Evolutionary conservation across 2,113 vertebrate species (phyloP), one percentile per base, ranked within the genome.

Genomic region (Rallus limicola): DNA sequence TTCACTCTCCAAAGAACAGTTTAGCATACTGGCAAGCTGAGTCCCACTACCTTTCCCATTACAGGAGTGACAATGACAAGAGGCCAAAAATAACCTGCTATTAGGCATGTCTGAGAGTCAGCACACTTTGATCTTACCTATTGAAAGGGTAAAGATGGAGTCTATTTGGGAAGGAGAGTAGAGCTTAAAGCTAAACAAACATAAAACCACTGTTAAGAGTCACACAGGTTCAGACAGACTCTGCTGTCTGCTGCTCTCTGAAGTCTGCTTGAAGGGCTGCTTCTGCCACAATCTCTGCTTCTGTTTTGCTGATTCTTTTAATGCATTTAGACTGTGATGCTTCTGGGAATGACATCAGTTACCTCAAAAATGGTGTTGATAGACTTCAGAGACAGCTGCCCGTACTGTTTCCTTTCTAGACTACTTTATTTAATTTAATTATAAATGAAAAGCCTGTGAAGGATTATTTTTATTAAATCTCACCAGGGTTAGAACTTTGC

Each of bases 341-440:
- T 94, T 85, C 82, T 91, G 48, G 34, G 60, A 92, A 79, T 59
- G 13, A 58, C 69, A 82, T 72, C 74, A 78, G 28, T 34, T 81
- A 44, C 53, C 34, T 89, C 83, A 92, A 64, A 92, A 86, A 55
- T 62, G 25, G 40, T 90, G 65, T 42, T 83, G 63, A 93, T 50
- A 85, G 31, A 26, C 18, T 93, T 90, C 70, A 87, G 69, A 82
- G 44, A 40, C 4, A 11, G 70, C 70, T 82, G n/a, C 56, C 46
- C 87, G 56, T 82, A 71, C 82, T 60, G 16, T n/a, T 91, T 83
- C 38, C 31, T 80, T 50, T 82, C 58, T 63, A 94, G 23, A 79
- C 28, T 53, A 52, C 15, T 53, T 81, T 16, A 94, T 79, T 94
- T 63, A 91, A 79, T 82, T 93, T 68, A 68, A 93, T 81, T 95